Evolutionary conservation across 2,797 vertebrate genomes (phyloP), one percentile per base, ranked within the genome.

Genomic region (Acridotheres tristis): DNA sequence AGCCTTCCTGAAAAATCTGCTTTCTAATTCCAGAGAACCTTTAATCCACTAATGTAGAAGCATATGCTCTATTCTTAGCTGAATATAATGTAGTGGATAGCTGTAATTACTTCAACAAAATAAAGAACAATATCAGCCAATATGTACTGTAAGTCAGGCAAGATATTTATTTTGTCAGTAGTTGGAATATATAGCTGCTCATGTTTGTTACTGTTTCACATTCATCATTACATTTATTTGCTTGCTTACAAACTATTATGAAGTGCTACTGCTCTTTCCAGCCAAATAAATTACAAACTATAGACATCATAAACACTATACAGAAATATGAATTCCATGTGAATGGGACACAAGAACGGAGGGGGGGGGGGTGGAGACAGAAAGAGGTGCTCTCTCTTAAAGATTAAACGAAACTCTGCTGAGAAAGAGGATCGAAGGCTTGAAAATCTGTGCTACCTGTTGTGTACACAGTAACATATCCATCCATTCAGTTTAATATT

Each of bases 401-500:
- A 40, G 36, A 85, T 67, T 72, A 61, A 94, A 32, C 15, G 45
- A 75, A 63, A 58, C 66, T 83, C 77, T 80, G 30, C 26, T 89
- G 55, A 63, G 43, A 95, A 85, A 68, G 18, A 85, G 61, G 51
- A 86, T 65, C 16, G 7, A 93, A 85, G 45, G 57, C 34, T 94
- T 45, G 8, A 53, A 94, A 93, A 38, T 61, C 66, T 65, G 20
- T 91, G 51, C 68, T 85, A 69, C 54, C 23, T 55, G 17, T 51
- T 89, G 13, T 66, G 43, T n/a, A 45, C 57, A 38, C 25, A 61
- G 62, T 42, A 51, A 57, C 0, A 7, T 38, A 36, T 74, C 53
- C 21, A 32, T 40, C 67, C 30, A 3, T 79, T 54, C 6, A 0
- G 25, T 81, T 97, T 96, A 99, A 72, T 98, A 99, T 96, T 99